phyloP scores from a whole-genome alignment of 2,888 invertebrate genomes.

The Oegoconia quadripuncta region DNA sequence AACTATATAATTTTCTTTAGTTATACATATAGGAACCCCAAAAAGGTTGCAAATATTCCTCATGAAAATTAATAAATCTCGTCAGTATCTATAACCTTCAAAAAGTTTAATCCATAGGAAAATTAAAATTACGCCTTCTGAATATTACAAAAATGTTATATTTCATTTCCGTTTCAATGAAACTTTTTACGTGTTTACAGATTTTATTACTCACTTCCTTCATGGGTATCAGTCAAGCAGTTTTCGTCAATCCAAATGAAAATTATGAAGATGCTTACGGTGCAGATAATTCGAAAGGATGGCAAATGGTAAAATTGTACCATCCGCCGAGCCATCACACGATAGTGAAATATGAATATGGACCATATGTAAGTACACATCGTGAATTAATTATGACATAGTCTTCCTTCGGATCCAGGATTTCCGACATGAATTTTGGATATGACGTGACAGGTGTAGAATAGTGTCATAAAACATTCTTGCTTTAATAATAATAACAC shows the following conservation, averaged over 20 bases:
- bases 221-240: conserved; percentile 41
- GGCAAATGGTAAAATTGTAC: conserved; percentile 55
- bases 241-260: conserved; percentile 45
- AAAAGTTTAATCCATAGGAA: no score
- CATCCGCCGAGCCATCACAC: conserved; percentile 47
- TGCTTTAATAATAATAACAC: no score
- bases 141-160: neutral
- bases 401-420: no score
- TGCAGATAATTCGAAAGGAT: conserved; percentile 33
- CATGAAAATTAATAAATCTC: no score
- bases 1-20: no score
- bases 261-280: conserved; percentile 23
- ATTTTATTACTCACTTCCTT: conserved; percentile 46
- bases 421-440: no score
- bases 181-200: conserved; percentile 34
- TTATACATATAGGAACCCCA: no score
- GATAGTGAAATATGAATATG: conserved; percentile 40
- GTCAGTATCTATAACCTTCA: no score
- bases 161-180: neutral
- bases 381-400: neutral
- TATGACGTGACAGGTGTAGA: no score
- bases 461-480: no score
- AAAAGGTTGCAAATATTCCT: no score
- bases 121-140: no score
- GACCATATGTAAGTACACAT: conserved; percentile 52